Evolutionary conservation across 2,888 invertebrate genomes (phyloP).

Genomic region (Alentia gelatinosa): DNA sequence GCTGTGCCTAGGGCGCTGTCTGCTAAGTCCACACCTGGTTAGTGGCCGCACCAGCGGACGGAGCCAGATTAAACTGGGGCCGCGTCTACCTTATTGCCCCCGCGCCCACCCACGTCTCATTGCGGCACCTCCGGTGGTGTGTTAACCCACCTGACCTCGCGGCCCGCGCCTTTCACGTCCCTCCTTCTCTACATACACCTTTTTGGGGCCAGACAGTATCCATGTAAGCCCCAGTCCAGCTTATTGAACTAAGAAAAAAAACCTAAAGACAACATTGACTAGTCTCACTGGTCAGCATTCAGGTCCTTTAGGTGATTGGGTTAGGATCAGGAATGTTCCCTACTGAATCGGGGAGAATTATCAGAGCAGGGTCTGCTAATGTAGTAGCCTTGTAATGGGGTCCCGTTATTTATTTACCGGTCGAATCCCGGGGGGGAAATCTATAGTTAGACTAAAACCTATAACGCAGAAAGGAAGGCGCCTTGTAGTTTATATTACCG

Average conservation of each 20-base stretch:
- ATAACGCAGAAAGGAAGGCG: no score
- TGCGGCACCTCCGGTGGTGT: background rate
- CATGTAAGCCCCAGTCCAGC: background rate
- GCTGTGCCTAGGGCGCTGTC: background rate
- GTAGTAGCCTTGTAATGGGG: background rate
- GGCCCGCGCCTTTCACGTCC: background rate
- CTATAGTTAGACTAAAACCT: no score
- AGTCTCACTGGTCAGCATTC: background rate
- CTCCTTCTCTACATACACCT: background rate
- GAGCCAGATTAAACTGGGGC: background rate
- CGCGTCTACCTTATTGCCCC: background rate
- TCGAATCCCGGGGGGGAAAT: no score
- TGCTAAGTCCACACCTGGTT: slow-evolving; percentile 1
- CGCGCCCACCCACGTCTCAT: background rate
- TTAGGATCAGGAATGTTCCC: background rate
- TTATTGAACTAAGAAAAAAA: background rate
- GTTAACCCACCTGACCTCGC: background rate
- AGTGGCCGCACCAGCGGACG: background rate
- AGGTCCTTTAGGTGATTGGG: background rate
- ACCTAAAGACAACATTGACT: background rate
- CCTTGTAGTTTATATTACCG: no score
- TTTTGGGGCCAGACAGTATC: background rate
- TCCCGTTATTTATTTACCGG: no score
- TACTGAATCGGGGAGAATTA: background rate
- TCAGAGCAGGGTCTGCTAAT: background rate